Evolutionary conservation across 2,113 vertebrate species (phyloP).

Genomic region (Glareola pratincola): DNA sequence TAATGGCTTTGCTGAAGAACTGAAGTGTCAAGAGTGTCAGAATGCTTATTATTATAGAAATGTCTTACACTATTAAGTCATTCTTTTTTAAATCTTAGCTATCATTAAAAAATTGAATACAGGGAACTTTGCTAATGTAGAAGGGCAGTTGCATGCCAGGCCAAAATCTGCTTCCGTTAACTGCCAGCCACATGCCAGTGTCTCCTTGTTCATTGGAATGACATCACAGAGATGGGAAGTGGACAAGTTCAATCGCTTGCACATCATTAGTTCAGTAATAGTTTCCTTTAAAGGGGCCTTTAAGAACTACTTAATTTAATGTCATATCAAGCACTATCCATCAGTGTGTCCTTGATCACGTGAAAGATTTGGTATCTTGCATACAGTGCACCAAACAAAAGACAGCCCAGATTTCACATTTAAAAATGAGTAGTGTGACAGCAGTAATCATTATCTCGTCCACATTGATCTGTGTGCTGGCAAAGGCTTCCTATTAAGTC

Average conservation of each 20-base stretch:
- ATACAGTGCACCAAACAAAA: constrained; percentile 22
- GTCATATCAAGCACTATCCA: not conserved
- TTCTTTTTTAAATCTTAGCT: not conserved
- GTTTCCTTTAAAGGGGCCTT: constrained; percentile 21
- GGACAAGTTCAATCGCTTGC: constrained; percentile 11
- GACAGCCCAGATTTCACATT: constrained; percentile 19
- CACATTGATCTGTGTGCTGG: constrained; percentile 24
- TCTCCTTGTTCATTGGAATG: not conserved
- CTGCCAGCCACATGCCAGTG: not conserved
- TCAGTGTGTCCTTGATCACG: constrained; percentile 17
- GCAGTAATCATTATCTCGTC: constrained; percentile 40
- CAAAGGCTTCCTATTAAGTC: constrained; percentile 40
- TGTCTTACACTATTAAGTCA: not conserved
- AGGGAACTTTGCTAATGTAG: not conserved
- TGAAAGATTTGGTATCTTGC: not conserved
- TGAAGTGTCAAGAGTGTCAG: not conserved
- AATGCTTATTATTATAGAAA: not conserved
- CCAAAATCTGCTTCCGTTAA: not conserved
- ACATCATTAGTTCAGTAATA: constrained; percentile 32
- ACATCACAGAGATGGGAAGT: not conserved
- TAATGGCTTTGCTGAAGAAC: not conserved
- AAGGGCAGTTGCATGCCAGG: not conserved
- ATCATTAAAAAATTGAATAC: not conserved
- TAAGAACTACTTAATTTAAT: constrained; percentile 49
- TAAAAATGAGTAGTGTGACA: constrained; percentile 41